These are phyloP conservation scores for Amphiprion ocellaris DNA, from an alignment of 2,113 vertebrate species.

Conservation along the genomic window DNA sequence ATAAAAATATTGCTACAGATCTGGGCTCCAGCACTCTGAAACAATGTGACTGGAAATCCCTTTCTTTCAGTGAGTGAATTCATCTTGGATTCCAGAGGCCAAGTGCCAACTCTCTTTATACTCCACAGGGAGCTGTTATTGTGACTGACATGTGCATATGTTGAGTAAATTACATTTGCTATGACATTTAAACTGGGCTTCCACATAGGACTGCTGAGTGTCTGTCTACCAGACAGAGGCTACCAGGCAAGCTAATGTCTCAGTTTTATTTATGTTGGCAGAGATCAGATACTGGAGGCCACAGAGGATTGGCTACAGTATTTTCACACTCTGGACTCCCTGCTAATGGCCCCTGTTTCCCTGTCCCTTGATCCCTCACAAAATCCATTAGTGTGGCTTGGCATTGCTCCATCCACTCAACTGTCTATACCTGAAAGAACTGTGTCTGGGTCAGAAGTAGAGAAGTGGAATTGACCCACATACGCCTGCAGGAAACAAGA, in stretches of 20 bases:
- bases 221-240: constrained; percentile 55
- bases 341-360: constrained; percentile 76
- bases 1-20: constrained; percentile 80
- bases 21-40: constrained; percentile 52
- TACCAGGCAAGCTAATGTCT: constrained; percentile 64
- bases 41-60: constrained; percentile 73
- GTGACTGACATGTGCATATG: constrained; percentile 84
- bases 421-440: constrained; percentile 39
- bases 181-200: constrained; percentile 81
- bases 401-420: constrained; percentile 56
- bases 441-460: constrained; percentile 60
- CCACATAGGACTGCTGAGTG: constrained; percentile 64
- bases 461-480: constrained; percentile 63
- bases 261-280: constrained; percentile 82
- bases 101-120: constrained; percentile 54
- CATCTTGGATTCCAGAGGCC: constrained; percentile 57
- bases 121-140: constrained; percentile 68
- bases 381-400: constrained; percentile 75
- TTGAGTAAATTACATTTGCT: constrained; percentile 78
- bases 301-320: constrained; percentile 60
- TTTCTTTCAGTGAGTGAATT: constrained; percentile 68
- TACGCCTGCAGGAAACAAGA: constrained; percentile 54
- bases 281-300: constrained; percentile 69
- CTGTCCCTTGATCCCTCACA: constrained; percentile 70
- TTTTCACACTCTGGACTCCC: constrained; percentile 75